Evolutionary conservation across 2,888 invertebrate genomes (phyloP).

Genomic region (Cryptophagus acutangulus): DNA sequence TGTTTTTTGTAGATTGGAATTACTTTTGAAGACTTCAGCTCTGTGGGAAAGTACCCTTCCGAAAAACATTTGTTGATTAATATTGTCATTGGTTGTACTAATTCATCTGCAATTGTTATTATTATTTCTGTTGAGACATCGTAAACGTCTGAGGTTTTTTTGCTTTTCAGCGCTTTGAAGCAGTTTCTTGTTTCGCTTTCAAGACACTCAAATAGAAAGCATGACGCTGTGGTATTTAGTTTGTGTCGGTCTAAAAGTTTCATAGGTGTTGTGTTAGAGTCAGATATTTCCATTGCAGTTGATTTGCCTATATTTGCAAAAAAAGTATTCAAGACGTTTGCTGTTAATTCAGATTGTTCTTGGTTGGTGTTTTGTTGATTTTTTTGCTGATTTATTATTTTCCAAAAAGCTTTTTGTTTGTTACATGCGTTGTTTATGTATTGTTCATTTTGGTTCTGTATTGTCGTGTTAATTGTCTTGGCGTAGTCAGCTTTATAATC

Average conservation of each 20-base stretch:
- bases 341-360: background rate
- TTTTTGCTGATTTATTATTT: conserved; percentile 2
- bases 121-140: conserved; percentile 5
- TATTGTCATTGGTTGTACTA: conserved; percentile 3
- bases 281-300: background rate
- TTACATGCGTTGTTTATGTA: conserved; percentile 9
- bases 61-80: conserved; percentile 11
- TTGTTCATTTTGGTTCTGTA: conserved; percentile 2
- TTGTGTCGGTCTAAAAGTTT: background rate
- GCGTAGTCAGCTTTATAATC: background rate
- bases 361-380: conserved; percentile 2
- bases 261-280: background rate
- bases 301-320: conserved; percentile 7
- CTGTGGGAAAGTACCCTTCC: conserved; percentile 9
- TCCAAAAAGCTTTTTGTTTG: conserved; percentile 11
- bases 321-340: conserved; percentile 10
- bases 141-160: conserved; percentile 6
- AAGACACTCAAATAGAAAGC: conserved; percentile 12
- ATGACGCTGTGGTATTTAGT: too few relatives aligned
- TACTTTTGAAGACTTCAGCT: conserved; percentile 11
- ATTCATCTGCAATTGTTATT: conserved; percentile 3
- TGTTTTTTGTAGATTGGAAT: conserved; percentile 14
- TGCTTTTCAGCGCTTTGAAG: conserved; percentile 6
- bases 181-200: conserved; percentile 8
- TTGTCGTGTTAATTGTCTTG: background rate